These are phyloP conservation scores for Antennarius striatus DNA, from an alignment of 2,113 vertebrate genomes.

Conservation along the genomic window DNA sequence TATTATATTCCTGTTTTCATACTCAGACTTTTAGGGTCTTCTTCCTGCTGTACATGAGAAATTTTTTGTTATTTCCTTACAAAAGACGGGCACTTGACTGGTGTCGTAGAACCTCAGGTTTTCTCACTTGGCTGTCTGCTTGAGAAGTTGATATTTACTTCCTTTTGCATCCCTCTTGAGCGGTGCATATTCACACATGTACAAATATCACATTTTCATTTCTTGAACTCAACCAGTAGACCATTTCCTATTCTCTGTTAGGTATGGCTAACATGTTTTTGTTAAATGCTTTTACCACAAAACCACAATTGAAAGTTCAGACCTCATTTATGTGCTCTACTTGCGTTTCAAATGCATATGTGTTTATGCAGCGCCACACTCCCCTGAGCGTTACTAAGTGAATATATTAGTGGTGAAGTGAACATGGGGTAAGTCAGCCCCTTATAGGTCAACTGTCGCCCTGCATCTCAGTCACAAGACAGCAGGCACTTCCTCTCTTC, in stretches of 20 bases:
- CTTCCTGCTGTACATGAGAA: conserved; percentile 43
- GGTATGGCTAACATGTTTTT: background rate
- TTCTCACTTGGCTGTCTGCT: conserved; percentile 16
- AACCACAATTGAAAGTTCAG: background rate
- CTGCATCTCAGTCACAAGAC: conserved; percentile 76
- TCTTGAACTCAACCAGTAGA: background rate
- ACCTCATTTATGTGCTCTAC: background rate
- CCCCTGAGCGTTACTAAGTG: conserved; percentile 71
- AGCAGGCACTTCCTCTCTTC: conserved; percentile 44
- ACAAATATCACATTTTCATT: background rate
- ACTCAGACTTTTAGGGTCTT: conserved; percentile 45
- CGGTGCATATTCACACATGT: background rate
- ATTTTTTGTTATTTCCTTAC: conserved; percentile 32
- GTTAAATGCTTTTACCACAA: too few relatives aligned
- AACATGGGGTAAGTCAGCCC: conserved; percentile 76
- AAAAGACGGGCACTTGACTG: conserved; percentile 34
- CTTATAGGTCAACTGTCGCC: conserved; percentile 82
- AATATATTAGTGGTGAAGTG: conserved; percentile 78
- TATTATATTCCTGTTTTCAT: conserved; percentile 17
- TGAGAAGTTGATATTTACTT: conserved; percentile 19
- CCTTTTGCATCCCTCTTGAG: conserved; percentile 5
- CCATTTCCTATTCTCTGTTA: conserved; percentile 3
- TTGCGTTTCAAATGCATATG: conserved; percentile 13
- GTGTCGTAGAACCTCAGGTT: conserved; percentile 36
- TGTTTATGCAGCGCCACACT: conserved; percentile 44